Evolutionary conservation across 2,113 vertebrate genomes (phyloP), one percentile per base, ranked within the genome.

Genomic region (Zosterops hypoxanthus): DNA sequence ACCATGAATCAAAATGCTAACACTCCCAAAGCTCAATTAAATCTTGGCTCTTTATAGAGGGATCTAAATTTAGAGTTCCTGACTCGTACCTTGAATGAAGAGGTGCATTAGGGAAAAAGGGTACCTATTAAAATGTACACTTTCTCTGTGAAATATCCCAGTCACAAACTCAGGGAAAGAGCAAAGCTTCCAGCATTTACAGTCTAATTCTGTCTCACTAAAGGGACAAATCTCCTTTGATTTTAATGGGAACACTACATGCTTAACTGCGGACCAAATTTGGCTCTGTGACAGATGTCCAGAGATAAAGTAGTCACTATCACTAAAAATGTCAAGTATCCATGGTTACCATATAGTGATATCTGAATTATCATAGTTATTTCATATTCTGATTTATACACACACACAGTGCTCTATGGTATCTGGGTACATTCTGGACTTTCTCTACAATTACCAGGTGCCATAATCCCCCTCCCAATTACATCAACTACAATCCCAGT

Each of bases 211-310:
- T 64, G 44, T 56, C 64, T 83, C 57, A 64, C 64, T 71, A 42
- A 88, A 84, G 69, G 76, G 79, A 88, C 52, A 94, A 93, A 93
- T 41, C 49, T 88, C 90, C 60, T 88, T 78, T 78, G 85, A 81
- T 92, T 94, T 95, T 93, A 92, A 83, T 92, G 88, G 82, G 79
- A 96, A 94, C 68, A 22, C 90, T 88, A 83, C 64, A 93, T 79
- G 56, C 80, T 85, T 86, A 93, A 86, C 85, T 36, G 75, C 19
- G 82, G 94, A 86, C 94, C 95, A 92, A 96, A 97, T 97, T 15
- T 97, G 95, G 95, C 96, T 96, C 92, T 47, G 82, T 96, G 93
- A 97, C 96, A 96, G 96, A 96, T 95, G 95, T 96, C 95, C 96
- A 89, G 92, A 96, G 85, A 95, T 92, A 92, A 96, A 94, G 85